A percentile compares a stretch with the other conserved stretches of the same genome.
These are phyloP conservation scores for Liasis olivaceus DNA, from an alignment of 2,797 vertebrate genomes.

Conservation along the genomic window DNA sequence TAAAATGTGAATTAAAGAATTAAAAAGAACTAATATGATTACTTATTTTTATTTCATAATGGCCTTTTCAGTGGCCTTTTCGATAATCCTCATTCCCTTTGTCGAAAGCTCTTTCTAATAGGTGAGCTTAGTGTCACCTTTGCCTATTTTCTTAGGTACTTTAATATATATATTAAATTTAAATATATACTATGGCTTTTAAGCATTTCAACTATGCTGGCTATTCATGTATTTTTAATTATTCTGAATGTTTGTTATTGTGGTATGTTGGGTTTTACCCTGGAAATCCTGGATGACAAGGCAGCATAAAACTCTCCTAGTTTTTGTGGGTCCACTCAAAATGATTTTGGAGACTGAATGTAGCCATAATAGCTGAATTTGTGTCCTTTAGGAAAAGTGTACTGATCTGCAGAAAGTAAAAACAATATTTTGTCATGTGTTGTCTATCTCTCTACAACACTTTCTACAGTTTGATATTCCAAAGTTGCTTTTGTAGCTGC, in stretches of 20 bases:
- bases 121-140: not conserved
- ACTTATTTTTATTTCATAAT: not conserved
- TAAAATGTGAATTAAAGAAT: not conserved
- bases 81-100: not conserved
- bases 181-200: not conserved
- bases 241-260: not conserved
- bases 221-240: not conserved
- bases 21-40: not conserved
- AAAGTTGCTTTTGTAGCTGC: not conserved
- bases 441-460: not conserved
- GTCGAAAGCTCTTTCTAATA: not conserved
- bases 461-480: rapidly evolving
- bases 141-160: not conserved
- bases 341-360: not conserved
- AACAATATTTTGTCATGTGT: not conserved
- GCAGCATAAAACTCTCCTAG: not conserved
- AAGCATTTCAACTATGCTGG: not conserved
- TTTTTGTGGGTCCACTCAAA: not conserved
- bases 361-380: not conserved
- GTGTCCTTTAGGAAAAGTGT: not conserved
- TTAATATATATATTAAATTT: not conserved
- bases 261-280: not conserved
- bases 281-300: not conserved
- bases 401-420: not conserved
- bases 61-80: not conserved